Evolutionary conservation across 2,113 vertebrate genomes (phyloP), one percentile per base, ranked within the genome.

Genomic region (Echinops telfairi): DNA sequence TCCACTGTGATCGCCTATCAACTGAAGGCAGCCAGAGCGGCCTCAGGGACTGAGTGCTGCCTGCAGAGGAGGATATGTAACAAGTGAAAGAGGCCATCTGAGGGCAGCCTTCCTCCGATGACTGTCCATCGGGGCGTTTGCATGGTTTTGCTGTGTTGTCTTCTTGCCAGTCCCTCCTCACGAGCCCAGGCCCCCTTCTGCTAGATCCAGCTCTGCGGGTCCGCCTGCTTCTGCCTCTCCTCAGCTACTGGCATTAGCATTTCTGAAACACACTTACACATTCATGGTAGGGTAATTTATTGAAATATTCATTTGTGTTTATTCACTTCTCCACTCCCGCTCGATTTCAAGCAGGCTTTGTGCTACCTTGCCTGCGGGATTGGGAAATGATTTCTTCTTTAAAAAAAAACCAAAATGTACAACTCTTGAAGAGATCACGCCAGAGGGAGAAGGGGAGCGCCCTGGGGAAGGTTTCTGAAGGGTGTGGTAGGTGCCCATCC

Each of bases 161-260:
- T 38, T n/a, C 16, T 25, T 29, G 25, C 11, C 4, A 16, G 31
- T 20, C 36, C 15, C 71, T 83, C 7, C 1, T 0, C 0, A 6
- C 0, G 4, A 12, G 0, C 27, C 40, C 27, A 9, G 3, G 0
- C 40, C 29, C 83, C 36, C 33, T 0, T 19, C 62, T 40, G 43
- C 9, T 27, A 36, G 43, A 16, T 57, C 31, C n/a, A 47, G n/a
- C 47, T 66, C 12, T 64, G 80, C 36, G 15, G 81, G 77, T n/a
- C 1, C 25, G 17, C 31, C 47, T n/a, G 10, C 36, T 6, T 29
- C 11, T 0, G 7, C 15, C 8, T 6, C 36, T 33, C 29, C n/a
- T 4, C n/a, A 4, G 9, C 8, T 0, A 29, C 1, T 62, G 11
- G 47, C 47, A 9, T 22, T 14, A 40, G 81, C 66, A 25, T 92